phyloP scores from a whole-genome alignment of 2,113 vertebrate genomes.

The Setophaga petechia region DNA sequence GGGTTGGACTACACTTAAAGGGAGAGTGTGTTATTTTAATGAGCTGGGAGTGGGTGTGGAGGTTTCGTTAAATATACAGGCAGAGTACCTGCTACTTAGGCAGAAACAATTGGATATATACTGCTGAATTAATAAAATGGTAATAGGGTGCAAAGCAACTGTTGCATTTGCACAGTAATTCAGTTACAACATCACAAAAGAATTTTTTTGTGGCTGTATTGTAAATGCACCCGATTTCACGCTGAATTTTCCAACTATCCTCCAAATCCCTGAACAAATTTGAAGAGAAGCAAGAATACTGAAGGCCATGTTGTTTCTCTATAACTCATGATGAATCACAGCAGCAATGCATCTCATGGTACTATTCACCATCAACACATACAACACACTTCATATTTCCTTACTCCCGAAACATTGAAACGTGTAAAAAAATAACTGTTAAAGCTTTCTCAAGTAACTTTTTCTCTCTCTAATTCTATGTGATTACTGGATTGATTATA shows the following conservation, averaged over 20 bases:
- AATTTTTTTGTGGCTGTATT: neutral
- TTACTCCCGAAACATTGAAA: neutral
- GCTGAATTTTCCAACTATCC: neutral
- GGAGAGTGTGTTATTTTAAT: neutral
- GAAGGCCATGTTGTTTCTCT: neutral
- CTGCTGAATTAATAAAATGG: neutral
- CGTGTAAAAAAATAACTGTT: neutral
- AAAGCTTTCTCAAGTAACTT: neutral
- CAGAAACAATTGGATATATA: neutral
- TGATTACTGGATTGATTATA: neutral
- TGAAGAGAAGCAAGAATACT: neutral
- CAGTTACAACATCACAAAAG: neutral
- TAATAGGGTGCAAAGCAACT: neutral
- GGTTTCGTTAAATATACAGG: neutral
- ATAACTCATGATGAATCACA: neutral
- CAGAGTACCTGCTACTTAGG: neutral
- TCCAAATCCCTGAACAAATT: neutral
- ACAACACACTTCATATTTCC: neutral
- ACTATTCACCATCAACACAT: neutral
- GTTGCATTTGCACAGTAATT: neutral
- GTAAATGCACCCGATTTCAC: neutral
- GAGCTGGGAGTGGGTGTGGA: neutral
- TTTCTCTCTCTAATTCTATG: neutral
- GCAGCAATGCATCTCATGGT: neutral
- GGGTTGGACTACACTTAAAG: neutral